Evolutionary conservation across 2,888 invertebrate genomes (phyloP), one percentile per base, ranked within the genome.

Genomic region (Cantharis flavilabris): DNA sequence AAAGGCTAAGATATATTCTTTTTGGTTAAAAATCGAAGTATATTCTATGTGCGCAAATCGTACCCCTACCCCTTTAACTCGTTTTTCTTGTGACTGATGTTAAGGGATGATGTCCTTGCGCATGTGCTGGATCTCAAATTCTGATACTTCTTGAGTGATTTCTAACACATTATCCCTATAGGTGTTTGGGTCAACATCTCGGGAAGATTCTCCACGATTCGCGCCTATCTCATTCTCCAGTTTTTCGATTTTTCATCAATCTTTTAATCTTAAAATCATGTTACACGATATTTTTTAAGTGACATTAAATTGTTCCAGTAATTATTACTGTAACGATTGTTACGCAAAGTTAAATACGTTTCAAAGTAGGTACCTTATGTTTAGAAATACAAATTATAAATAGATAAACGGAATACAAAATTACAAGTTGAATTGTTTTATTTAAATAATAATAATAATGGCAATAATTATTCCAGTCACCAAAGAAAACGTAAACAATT

Each of bases 11-110:
- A 82, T 82, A 87, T 87, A 87, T 87, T 87, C 88, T 88, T 88
- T 88, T 87, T 88, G 87, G 85, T 85, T 86, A 86, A 87, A 88
- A 88, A 88, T 88, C 88, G 88, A 88, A 88, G 86, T 85, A 84
- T 86, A 85, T 82, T 86, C 85, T 86, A 84, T 84, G 85, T 84
- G 85, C 85, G 84, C 84, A 82, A 80, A 79, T 80, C 83, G 81
- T 84, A 83, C 84, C 84, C 86, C 85, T 86, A 85, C 86, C 85
- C 83, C 85, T 84, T 83, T 85, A 82, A 83, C 84, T 85, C 84
- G 84, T 86, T 85, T 86, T 85, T 85, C 83, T 83, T 83, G 84
- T 85, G 85, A 85, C 83, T 84, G 85, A 85, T 85, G 85, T 83
- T 83, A 83, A 84, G 84, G 84, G 84, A 84, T 83, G 85, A 82